These are phyloP conservation scores for Procapra przewalskii DNA, from an alignment of 2,113 vertebrate genomes.

Conservation along the genomic window DNA sequence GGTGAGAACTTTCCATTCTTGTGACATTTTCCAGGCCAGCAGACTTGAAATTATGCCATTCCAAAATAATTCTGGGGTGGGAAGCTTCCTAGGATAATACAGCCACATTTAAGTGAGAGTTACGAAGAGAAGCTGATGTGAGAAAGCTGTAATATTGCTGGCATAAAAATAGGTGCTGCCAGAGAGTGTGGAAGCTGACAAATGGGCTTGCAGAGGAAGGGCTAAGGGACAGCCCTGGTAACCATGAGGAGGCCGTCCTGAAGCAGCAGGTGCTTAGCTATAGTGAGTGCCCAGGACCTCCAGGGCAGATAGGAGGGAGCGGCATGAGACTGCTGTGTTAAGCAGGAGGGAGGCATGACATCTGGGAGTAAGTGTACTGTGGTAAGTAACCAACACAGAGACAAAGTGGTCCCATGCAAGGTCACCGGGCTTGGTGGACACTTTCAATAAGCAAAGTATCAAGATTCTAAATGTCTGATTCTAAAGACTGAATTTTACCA, in stretches of 20 bases:
- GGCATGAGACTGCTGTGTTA: neutral
- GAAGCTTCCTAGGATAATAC: conserved; percentile 60
- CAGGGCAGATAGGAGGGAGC: neutral
- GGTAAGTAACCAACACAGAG: neutral
- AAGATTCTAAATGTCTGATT: neutral
- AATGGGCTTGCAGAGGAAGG: neutral
- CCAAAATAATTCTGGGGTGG: conserved; percentile 66
- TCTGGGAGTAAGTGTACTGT: neutral
- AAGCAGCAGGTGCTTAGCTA: conserved; percentile 43
- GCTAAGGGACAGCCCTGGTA: conserved; percentile 30
- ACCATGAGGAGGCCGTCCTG: conserved; percentile 11
- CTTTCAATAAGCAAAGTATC: neutral
- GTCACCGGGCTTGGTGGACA: neutral
- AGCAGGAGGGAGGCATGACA: neutral
- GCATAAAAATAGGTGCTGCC: conserved; percentile 58
- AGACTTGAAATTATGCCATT: conserved; percentile 68
- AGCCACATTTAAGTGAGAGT: conserved; percentile 59
- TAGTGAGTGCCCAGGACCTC: neutral
- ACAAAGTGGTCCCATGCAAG: neutral
- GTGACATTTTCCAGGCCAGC: conserved; percentile 62
- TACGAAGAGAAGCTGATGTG: conserved; percentile 43
- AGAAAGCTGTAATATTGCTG: conserved; percentile 67
- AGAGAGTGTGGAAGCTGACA: conserved; percentile 37
- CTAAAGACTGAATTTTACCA: neutral
- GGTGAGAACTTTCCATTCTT: conserved; percentile 64